Conservation (phyloP, 2,797 vertebrate genomes). For the Glossophaga mutica region DNA sequence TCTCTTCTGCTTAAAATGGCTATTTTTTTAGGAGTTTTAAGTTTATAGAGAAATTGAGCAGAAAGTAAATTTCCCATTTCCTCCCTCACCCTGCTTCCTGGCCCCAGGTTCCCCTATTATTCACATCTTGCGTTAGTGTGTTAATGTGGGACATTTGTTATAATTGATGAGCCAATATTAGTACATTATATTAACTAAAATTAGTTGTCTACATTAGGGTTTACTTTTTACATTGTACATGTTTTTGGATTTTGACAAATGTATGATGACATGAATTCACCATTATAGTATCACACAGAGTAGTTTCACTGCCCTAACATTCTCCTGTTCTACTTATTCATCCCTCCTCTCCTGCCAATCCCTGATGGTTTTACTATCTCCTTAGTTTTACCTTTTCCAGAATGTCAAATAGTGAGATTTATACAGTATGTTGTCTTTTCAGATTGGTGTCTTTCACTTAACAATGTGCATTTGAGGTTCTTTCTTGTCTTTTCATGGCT, state of each 20-base stretch:
- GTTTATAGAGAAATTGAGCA: background rate
- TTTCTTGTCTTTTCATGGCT: background rate
- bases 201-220: background rate
- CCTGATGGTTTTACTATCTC: background rate
- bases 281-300: rapidly evolving
- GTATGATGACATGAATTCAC: background rate
- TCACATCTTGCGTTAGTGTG: background rate
- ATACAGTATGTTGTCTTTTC: background rate
- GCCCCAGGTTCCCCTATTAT: background rate
- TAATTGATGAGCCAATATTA: background rate
- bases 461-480: background rate
- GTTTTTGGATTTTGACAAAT: background rate
- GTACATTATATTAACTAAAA: background rate
- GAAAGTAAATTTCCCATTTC: background rate
- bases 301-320: background rate
- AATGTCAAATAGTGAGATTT: background rate
- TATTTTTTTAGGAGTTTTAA: background rate
- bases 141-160: background rate
- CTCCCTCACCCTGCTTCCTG: background rate
- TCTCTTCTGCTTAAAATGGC: background rate
- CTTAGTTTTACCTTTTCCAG: background rate
- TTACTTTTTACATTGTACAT: background rate
- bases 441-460: background rate
- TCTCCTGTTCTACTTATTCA: background rate
- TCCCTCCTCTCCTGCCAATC: background rate